Percentiles rank a stretch among this genome's conserved stretches.
Evolutionary conservation across 2,888 invertebrate genomes (phyloP).

Genomic region (Chloroclystis v-ata): DNA sequence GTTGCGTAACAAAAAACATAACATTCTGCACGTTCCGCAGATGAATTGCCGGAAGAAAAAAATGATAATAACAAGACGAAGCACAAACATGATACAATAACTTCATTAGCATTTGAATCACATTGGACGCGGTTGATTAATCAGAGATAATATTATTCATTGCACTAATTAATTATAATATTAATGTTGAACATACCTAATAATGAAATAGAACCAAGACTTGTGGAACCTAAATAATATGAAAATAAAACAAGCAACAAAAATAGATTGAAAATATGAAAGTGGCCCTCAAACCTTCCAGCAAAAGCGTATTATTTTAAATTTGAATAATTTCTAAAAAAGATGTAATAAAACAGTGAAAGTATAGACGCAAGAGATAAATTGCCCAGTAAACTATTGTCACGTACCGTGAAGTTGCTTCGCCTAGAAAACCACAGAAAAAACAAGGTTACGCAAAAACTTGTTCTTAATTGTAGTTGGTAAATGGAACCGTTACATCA

Average conservation of each 20-base stretch:
- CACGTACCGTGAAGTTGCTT: conserved; percentile 43
- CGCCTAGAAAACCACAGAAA: conserved; percentile 32
- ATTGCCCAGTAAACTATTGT: conserved; percentile 35
- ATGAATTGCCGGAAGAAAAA: conserved; percentile 40
- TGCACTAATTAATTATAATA: neutral
- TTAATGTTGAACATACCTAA: too few relatives aligned
- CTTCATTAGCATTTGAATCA: conserved; percentile 15
- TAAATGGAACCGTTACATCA: conserved; percentile 19
- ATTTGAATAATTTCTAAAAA: conserved; percentile 17
- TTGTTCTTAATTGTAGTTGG: conserved; percentile 24
- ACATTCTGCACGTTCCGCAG: conserved; percentile 44
- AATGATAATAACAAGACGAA: conserved; percentile 18
- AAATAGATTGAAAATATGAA: neutral
- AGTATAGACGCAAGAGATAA: conserved; percentile 33
- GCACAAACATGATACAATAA: conserved; percentile 12
- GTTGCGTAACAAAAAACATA: conserved; percentile 44
- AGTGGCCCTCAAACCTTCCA: neutral
- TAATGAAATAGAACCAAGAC: too few relatives aligned
- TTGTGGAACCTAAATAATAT: too few relatives aligned
- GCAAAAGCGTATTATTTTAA: conserved; percentile 3
- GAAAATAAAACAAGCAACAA: too few relatives aligned
- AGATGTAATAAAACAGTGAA: conserved; percentile 32
- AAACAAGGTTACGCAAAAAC: conserved; percentile 26
- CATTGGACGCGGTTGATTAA: neutral
- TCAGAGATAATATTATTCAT: neutral